Conservation (phyloP, 92 coral and sea anemone genomes). For the Umimayanthus chanpuru region DNA sequence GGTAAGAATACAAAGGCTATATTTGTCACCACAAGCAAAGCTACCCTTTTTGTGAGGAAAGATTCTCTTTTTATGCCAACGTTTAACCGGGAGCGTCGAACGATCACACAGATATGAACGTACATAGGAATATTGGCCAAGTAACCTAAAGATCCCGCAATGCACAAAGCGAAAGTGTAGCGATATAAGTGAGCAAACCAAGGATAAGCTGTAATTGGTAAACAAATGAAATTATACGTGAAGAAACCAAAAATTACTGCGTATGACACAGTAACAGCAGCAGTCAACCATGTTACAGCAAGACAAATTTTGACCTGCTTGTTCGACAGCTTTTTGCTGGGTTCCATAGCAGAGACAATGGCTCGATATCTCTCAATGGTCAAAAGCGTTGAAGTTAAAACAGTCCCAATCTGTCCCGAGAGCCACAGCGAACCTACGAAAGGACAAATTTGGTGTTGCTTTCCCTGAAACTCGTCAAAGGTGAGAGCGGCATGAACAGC, state of each 20-base stretch:
- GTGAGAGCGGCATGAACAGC: background rate
- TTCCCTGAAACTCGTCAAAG: background rate
- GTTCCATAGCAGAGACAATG: background rate
- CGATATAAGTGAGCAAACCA: background rate
- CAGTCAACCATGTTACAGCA: background rate
- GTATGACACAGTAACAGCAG: background rate
- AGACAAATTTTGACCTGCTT: constrained; percentile 5
- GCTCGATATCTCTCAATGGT: constrained; percentile 17
- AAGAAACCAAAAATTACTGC: background rate
- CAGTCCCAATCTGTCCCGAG: constrained; percentile 20
- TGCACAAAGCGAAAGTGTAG: background rate
- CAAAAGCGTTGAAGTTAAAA: constrained; percentile 6
- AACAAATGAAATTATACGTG: constrained; percentile 2
- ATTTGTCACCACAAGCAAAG: constrained; percentile 13
- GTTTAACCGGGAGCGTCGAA: constrained; percentile 15
- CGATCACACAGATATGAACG: constrained; percentile 1
- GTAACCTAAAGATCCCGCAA: background rate
- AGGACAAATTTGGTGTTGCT: background rate
- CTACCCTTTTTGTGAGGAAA: background rate
- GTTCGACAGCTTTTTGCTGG: background rate
- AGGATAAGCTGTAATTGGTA: background rate
- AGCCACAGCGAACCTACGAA: constrained; percentile 18
- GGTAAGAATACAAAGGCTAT: background rate
- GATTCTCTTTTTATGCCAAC: constrained; percentile 17
- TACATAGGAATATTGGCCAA: constrained; percentile 12